These are phyloP conservation scores for Magallana nippona DNA, from an alignment of 2,888 invertebrate genomes.

Conservation along the genomic window DNA sequence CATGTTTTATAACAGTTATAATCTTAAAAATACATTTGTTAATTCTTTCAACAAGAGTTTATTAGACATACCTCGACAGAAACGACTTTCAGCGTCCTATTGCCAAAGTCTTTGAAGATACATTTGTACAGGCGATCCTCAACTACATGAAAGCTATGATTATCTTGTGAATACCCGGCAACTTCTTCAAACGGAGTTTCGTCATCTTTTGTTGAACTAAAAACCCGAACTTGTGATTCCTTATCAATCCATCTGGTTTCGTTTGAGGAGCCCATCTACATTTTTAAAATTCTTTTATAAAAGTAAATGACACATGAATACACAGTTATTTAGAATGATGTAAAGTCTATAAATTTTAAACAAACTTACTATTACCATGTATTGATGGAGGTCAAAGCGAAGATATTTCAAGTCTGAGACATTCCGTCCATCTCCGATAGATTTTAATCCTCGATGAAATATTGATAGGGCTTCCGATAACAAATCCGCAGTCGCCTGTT, in stretches of 20 bases:
- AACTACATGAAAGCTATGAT: background rate
- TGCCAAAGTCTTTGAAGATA: slow-evolving; percentile 46
- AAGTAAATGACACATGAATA: too few relatives aligned
- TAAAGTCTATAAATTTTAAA: too few relatives aligned
- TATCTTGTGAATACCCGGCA: background rate
- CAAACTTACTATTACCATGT: background rate
- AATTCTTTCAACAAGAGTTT: too few relatives aligned
- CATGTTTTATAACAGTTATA: background rate
- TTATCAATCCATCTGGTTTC: background rate
- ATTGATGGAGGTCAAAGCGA: background rate
- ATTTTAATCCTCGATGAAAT: background rate
- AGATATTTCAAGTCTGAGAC: background rate
- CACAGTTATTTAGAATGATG: too few relatives aligned
- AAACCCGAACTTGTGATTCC: background rate
- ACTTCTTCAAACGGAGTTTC: background rate
- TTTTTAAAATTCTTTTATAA: too few relatives aligned
- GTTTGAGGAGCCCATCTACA: too few relatives aligned
- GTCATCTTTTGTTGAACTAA: background rate
- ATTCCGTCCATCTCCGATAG: background rate
- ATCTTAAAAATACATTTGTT: too few relatives aligned
- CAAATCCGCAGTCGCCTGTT: background rate
- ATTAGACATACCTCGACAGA: slow-evolving; percentile 45
- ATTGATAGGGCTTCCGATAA: background rate
- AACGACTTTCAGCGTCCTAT: slow-evolving; percentile 44
- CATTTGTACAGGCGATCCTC: slow-evolving; percentile 35